These are phyloP conservation scores for Ceraclea dissimilis DNA, from an alignment of 2,888 invertebrate species.

Conservation along the genomic window DNA sequence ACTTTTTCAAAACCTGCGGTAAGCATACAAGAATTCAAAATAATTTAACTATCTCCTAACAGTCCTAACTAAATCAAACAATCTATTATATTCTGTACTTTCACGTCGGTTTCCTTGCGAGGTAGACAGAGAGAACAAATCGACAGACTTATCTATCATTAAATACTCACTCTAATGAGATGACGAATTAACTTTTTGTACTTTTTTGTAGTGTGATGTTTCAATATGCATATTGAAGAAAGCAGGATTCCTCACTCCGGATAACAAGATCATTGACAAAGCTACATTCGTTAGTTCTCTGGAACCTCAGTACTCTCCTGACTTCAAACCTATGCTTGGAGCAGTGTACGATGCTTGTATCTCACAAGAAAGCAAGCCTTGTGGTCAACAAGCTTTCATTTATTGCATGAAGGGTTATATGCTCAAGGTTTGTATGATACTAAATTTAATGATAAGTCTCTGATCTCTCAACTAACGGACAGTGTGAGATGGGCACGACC, in stretches of 20 bases:
- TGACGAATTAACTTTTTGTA: neutral
- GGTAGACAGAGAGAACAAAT: no score
- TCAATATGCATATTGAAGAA: constrained; percentile 15
- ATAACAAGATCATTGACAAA: constrained; percentile 13
- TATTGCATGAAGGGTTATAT: neutral
- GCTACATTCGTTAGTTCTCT: constrained; percentile 12
- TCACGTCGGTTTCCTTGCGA: no score
- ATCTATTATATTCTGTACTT: no score
- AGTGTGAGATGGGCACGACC: no score
- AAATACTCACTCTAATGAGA: no score
- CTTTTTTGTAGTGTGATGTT: constrained; percentile 12
- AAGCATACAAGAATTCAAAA: no score
- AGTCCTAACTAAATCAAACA: no score
- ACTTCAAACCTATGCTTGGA: constrained; percentile 15
- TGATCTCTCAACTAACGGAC: no score
- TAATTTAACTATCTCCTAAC: no score
- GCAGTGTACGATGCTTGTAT: neutral
- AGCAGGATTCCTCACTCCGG: constrained; percentile 10
- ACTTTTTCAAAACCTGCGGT: neutral
- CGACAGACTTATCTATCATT: no score
- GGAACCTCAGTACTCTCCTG: constrained; percentile 12
- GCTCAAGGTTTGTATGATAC: neutral
- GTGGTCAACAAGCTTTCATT: neutral
- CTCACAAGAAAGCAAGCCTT: neutral
- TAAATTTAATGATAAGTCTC: no score